A percentile compares a stretch with the other conserved stretches of the same genome.
Evolutionary conservation across 2,113 vertebrate species (phyloP).

Genomic region (Nerophis ophidion): DNA sequence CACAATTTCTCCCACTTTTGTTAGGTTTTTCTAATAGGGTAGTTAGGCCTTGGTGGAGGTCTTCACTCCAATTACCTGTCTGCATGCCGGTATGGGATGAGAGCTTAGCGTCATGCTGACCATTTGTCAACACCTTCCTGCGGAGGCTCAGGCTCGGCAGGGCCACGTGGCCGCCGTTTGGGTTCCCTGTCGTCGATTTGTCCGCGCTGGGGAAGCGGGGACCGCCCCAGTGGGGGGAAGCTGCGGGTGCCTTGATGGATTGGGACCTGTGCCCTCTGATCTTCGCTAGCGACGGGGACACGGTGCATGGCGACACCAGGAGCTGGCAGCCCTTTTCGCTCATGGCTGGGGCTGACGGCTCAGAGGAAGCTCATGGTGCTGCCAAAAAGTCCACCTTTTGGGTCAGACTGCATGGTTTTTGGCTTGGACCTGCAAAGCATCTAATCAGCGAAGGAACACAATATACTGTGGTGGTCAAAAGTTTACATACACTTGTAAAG

Average conservation of each 20-base stretch:
- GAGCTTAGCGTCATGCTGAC: constrained; percentile 43
- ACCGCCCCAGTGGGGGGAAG: constrained; percentile 19
- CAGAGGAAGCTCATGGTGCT: not conserved
- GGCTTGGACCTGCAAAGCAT: not conserved
- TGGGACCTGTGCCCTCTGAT: constrained; percentile 62
- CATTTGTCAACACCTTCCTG: constrained; percentile 63
- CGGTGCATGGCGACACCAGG: constrained; percentile 60
- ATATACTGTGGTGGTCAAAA: not conserved
- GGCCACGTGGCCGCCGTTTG: constrained; percentile 27
- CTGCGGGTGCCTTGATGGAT: constrained; percentile 55
- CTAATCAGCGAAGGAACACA: not conserved
- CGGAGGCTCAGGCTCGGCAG: constrained; percentile 64
- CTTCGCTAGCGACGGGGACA: constrained; percentile 57
- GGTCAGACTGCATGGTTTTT: not conserved
- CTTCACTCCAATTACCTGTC: not conserved
- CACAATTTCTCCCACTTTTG: too few relatives aligned
- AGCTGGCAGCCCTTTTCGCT: constrained; percentile 70
- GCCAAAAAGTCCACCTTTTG: not conserved
- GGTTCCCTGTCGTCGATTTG: constrained; percentile 20
- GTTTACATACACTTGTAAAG: too few relatives aligned
- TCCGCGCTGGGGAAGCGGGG: constrained; percentile 15
- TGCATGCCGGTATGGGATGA: not conserved
- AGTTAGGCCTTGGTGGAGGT: not conserved
- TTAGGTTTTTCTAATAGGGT: too few relatives aligned
- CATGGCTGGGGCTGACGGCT: constrained; percentile 47